phyloP scores from a whole-genome alignment of 2,797 vertebrate species.

The Mormyrops boulengeri region DNA sequence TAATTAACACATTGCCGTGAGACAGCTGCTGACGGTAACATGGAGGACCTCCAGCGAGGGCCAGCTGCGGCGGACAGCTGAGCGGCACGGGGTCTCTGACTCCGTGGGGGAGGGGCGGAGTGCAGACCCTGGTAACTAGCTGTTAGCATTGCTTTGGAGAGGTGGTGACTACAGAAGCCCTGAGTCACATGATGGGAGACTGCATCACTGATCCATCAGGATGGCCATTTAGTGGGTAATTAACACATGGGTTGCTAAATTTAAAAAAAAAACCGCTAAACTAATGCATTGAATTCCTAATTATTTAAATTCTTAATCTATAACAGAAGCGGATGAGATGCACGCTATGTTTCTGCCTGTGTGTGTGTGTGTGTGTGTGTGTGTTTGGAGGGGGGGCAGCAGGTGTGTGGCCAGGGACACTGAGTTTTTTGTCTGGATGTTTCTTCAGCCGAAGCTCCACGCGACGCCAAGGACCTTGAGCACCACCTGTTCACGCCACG shows the following conservation, averaged over 20 bases:
- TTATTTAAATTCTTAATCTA: background rate
- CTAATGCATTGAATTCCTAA: background rate
- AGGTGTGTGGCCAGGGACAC: slow-evolving; percentile 50
- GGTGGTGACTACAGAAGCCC: background rate
- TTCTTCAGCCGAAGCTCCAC: slow-evolving; percentile 57
- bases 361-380: background rate
- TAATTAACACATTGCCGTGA: slow-evolving; percentile 7
- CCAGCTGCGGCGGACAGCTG: slow-evolving; percentile 7
- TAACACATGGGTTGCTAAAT: background rate
- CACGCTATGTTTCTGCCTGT: background rate
- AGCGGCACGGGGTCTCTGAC: background rate
- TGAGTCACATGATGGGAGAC: background rate
- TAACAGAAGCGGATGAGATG: background rate
- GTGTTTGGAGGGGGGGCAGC: slow-evolving; percentile 17
- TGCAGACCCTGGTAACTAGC: background rate
- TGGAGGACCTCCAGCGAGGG: background rate
- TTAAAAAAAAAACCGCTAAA: background rate
- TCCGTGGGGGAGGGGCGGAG: background rate
- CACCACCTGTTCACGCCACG: slow-evolving; percentile 65
- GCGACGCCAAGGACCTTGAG: slow-evolving; percentile 58
- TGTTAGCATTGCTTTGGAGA: background rate
- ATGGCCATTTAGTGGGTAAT: background rate
- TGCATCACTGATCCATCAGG: background rate
- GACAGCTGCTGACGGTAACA: background rate
- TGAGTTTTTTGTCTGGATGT: slow-evolving; percentile 57